Percentiles rank a stretch among this genome's conserved stretches.
Evolutionary conservation across 2,113 vertebrate species (phyloP).

Genomic region (Percina caprodes): DNA sequence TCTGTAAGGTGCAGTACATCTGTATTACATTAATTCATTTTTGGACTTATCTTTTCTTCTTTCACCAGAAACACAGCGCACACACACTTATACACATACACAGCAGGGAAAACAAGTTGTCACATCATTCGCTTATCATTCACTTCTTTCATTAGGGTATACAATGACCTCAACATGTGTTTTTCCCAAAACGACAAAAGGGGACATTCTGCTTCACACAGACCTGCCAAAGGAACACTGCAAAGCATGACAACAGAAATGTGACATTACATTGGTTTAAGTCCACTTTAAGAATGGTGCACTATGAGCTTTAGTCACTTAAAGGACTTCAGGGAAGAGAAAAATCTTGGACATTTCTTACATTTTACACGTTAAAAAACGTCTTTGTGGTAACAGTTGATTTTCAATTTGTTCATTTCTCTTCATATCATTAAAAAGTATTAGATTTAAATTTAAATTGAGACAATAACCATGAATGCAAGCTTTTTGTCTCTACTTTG

Average conservation of each 20-base stretch:
- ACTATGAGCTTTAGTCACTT: conserved; percentile 35
- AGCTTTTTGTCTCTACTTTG: not conserved
- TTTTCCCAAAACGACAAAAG: conserved; percentile 66
- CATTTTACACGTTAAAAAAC: not conserved
- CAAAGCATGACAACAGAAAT: conserved; percentile 39
- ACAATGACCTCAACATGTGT: conserved; percentile 62
- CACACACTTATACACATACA: not conserved
- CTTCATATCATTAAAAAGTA: not conserved
- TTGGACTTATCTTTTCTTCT: not conserved
- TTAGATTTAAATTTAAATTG: not conserved
- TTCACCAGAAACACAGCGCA: conserved; percentile 15
- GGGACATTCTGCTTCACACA: conserved; percentile 49
- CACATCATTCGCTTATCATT: conserved; percentile 63
- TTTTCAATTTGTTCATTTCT: not conserved
- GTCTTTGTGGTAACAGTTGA: not conserved
- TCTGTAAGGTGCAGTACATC: conserved; percentile 6
- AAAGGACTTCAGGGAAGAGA: conserved; percentile 4
- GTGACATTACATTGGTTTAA: conserved; percentile 29
- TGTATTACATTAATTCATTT: conserved; percentile 54
- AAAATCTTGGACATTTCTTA: too few relatives aligned
- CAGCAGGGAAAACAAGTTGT: conserved; percentile 45
- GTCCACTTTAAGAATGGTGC: conserved; percentile 13
- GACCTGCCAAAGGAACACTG: conserved; percentile 26
- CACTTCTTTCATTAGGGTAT: conserved; percentile 65
- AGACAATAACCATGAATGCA: not conserved